Evolutionary conservation across 2,888 invertebrate genomes (phyloP).

Genomic region (Byasa hedistus): DNA sequence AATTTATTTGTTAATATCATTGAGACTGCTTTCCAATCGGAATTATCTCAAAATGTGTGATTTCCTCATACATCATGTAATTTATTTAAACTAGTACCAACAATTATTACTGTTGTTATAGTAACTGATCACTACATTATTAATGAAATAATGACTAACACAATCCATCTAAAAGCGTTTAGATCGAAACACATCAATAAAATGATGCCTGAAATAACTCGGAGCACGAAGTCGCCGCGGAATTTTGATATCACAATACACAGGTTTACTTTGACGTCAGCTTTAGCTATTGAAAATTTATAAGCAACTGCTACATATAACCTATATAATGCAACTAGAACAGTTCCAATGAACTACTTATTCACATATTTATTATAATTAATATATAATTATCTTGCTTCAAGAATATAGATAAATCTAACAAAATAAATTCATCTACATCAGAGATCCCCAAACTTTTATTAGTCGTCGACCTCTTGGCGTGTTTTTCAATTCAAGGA

Average conservation of each 20-base stretch:
- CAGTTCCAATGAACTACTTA: not conserved
- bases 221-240: constrained; percentile 38
- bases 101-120: too few relatives aligned
- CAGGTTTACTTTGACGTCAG: constrained; percentile 58
- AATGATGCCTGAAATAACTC: constrained; percentile 26
- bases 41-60: too few relatives aligned
- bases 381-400: not conserved
- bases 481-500: too few relatives aligned
- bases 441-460: too few relatives aligned
- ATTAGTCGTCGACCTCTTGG: too few relatives aligned
- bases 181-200: constrained; percentile 14
- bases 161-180: not conserved
- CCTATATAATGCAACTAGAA: not conserved
- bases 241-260: constrained; percentile 55
- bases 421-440: too few relatives aligned
- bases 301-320: constrained; percentile 46
- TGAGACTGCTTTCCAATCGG: too few relatives aligned
- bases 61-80: too few relatives aligned
- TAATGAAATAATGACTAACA: not conserved
- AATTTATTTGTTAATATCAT: too few relatives aligned
- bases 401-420: too few relatives aligned
- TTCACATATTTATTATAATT: not conserved
- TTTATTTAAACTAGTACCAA: too few relatives aligned
- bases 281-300: constrained; percentile 74
- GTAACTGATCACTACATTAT: not conserved